phyloP scores from a whole-genome alignment of 2,797 vertebrate genomes.

The Emydoidea blandingii region DNA sequence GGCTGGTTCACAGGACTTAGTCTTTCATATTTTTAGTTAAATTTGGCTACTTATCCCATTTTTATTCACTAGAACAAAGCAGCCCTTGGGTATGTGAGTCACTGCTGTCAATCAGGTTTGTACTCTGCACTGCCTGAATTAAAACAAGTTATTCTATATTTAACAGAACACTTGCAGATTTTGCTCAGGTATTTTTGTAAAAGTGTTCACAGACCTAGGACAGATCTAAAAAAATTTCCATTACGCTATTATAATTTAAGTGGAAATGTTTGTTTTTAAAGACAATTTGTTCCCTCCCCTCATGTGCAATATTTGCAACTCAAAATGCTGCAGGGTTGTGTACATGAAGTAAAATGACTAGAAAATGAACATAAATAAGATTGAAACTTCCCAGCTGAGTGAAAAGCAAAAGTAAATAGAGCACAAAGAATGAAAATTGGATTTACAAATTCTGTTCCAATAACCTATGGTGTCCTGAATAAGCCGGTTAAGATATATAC shows the following conservation, averaged over 20 bases:
- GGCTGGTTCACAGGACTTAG: rapidly evolving
- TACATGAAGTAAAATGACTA: neutral
- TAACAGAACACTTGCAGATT: neutral
- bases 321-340: rapidly evolving
- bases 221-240: neutral
- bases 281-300: neutral
- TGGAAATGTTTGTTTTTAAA: neutral
- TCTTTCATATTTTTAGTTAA: neutral
- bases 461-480: neutral
- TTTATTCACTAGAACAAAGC: neutral
- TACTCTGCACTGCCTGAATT: rapidly evolving
- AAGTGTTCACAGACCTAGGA: neutral
- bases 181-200: neutral
- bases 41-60: rapidly evolving
- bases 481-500: rapidly evolving
- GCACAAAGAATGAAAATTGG: neutral
- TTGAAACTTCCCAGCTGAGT: neutral
- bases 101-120: rapidly evolving
- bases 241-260: neutral
- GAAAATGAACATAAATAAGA: rapidly evolving
- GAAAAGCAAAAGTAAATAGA: neutral
- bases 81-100: neutral
- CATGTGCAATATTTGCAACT: neutral
- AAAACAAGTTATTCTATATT: rapidly evolving
- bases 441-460: rapidly evolving